Evolutionary conservation across 92 coral and sea anemone genomes (phyloP).

Genomic region (Heliopora coerulea): DNA sequence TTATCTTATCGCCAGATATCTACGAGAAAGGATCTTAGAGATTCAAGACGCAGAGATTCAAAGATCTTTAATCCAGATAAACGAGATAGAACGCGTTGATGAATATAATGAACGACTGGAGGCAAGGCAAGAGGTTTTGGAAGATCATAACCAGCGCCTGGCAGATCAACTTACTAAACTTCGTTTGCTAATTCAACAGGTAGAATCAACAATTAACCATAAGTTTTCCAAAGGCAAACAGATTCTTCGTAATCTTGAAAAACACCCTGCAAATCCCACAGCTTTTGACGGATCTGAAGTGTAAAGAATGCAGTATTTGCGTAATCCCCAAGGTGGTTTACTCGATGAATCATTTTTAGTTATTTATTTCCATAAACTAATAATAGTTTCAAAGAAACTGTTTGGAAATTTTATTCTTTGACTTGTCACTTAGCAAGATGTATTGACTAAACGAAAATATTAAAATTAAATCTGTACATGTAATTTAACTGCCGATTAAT

Average conservation of each 20-base stretch:
- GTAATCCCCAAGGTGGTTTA: neutral
- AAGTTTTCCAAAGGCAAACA: neutral
- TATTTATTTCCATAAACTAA: too few relatives aligned
- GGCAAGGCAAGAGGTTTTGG: slow-evolving; percentile 92
- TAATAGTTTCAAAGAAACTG: too few relatives aligned
- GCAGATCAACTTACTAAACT: slow-evolving; percentile 83
- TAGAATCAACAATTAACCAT: slow-evolving; percentile 31
- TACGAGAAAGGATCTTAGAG: slow-evolving; percentile 69
- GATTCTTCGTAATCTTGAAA: neutral
- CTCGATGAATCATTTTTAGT: neutral
- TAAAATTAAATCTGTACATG: too few relatives aligned
- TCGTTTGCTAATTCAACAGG: slow-evolving; percentile 81
- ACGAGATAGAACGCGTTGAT: slow-evolving; percentile 61
- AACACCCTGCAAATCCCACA: neutral
- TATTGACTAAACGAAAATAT: too few relatives aligned
- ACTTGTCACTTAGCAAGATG: too few relatives aligned
- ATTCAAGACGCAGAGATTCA: slow-evolving; percentile 46
- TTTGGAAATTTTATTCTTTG: too few relatives aligned
- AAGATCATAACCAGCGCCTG: slow-evolving; percentile 89
- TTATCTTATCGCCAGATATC: slow-evolving; percentile 48
- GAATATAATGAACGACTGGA: slow-evolving; percentile 80
- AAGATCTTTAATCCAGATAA: slow-evolving; percentile 27
- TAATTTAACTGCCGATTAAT: too few relatives aligned
- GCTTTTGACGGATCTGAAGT: slow-evolving; percentile 16
- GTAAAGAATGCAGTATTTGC: neutral